Evolutionary conservation across 2,888 invertebrate genomes (phyloP), one percentile per base, ranked within the genome.

Genomic region (Temnothorax ravouxi): DNA sequence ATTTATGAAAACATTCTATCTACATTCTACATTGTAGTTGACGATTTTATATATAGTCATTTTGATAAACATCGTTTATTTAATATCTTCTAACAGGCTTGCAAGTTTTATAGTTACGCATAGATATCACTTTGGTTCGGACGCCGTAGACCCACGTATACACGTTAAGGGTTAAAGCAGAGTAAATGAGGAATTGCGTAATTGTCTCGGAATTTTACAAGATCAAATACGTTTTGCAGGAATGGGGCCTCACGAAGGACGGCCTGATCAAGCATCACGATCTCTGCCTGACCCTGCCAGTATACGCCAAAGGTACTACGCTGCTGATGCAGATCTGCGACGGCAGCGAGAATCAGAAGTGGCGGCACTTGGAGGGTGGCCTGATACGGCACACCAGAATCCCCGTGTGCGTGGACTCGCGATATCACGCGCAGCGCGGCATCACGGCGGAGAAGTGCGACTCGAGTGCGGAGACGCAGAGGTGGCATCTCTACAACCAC

Each of bases 261-360:
- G 98, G 98, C 6, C 96, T 97, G 88, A 97, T 99, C 91, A 97
- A 98, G 88, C 99, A 99, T 94, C 97, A 98, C 94, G 98, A 97
- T 91, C 96, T 99, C 81, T 99, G 99, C 94, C 95, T 99, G 87
- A 97, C 98, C 0, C 95, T 98, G 47, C 96, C 97, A 0, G 96
- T 96, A 61, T 97, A 97, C 88, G 96, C 96, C 86, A 96, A 97
- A 76, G 97, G 97, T 59, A 96, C 97, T 0, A 95, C 96, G 83
- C 96, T 97, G 1, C 95, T 97, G 41, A 96, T 98, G 93, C 94
- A 95, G 85, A 94, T 96, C 71, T 96, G 96, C 92, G 96, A 97
- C 85, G 96, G 96, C 82, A 96, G 96, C 67, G 96, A 96, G 88
- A 97, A 97, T 91, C 97, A 97, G 92, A 97, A 97, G 95, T 97